These are phyloP conservation scores for Subanguina moxae DNA, from an alignment of 1,140 invertebrate species.

Conservation along the genomic window DNA sequence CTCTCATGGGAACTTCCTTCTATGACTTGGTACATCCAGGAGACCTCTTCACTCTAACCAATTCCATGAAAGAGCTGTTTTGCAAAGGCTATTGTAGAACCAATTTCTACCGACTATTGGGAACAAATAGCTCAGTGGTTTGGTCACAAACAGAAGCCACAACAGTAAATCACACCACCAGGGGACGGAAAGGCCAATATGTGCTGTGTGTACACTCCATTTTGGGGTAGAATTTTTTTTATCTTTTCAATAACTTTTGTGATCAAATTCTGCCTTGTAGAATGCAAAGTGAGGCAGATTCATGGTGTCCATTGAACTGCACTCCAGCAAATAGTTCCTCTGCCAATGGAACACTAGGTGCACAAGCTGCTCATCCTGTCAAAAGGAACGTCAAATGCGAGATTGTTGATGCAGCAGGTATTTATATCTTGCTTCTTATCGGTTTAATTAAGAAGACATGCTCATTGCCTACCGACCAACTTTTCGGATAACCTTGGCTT, in stretches of 20 bases:
- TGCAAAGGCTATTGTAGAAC: conserved; percentile 46
- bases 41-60: conserved; percentile 30
- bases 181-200: conserved; percentile 53
- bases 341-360: conserved; percentile 14
- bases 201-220: conserved; percentile 52
- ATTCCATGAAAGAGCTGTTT: conserved; percentile 44
- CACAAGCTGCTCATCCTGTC: conserved; percentile 29
- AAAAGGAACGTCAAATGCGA: conserved; percentile 43
- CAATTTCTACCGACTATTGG: conserved; percentile 48
- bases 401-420: conserved; percentile 43
- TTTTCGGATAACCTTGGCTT: too few relatives aligned
- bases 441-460: not conserved
- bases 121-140: conserved; percentile 35
- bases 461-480: too few relatives aligned
- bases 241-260: not conserved
- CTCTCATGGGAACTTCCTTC: conserved; percentile 52
- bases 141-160: conserved; percentile 53
- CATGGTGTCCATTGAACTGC: conserved; percentile 14
- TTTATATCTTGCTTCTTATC: not conserved
- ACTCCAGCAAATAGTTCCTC: not conserved
- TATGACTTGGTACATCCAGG: conserved; percentile 54
- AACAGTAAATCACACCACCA: conserved; percentile 49
- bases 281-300: conserved; percentile 41
- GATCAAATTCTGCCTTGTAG: conserved; percentile 27
- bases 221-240: conserved; percentile 33